Evolutionary conservation across 2,888 invertebrate genomes (phyloP), one percentile per base, ranked within the genome.

Genomic region (Pyrrhia umbra): DNA sequence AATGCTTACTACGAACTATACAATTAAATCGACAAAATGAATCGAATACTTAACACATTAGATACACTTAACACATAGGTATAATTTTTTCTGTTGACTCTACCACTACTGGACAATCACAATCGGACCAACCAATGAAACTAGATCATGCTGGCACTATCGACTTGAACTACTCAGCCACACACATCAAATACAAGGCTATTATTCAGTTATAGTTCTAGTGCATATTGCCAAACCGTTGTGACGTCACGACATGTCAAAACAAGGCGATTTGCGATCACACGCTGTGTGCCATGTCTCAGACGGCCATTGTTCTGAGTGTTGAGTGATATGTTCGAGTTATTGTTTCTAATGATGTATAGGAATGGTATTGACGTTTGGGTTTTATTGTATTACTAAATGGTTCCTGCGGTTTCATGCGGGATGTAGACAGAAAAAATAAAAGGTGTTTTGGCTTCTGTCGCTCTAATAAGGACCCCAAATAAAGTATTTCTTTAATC

Each of bases 261-360:
- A 77, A 65, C 78, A 77, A 62, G 61, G 46, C 73, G 65, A 76
- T 76, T 59, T 66, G 80, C 79, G 55, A 72, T 66, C 55, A 49
- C 57, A 70, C 51, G 76, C 65, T 64, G 72, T 56, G 58, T 49
- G 49, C 40, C 59, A 39, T 73, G 58, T 76, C 71, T 46, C 43
- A 15, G 40, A 42, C 42, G n/a, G 10, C 47, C 30, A 75, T 77
- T 77, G 76, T 79, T 62, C 37, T 10, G 42, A 45, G 49, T 56
- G 62, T 55, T 52, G 60, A 58, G 46, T 52, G 55, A 71, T 72
- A 55, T 66, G 61, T 56, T 51, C 54, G 25, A 21, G 37, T 57
- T 58, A 66, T 74, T 62, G 61, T 59, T 59, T 58, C 57, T 67
- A 61, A 63, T 59, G 49, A 42, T 75, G 57, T 55, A 57, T 34